Evolutionary conservation across 2,113 vertebrate genomes (phyloP), one percentile per base, ranked within the genome.

Genomic region (Hydrochoerus hydrochaeris): DNA sequence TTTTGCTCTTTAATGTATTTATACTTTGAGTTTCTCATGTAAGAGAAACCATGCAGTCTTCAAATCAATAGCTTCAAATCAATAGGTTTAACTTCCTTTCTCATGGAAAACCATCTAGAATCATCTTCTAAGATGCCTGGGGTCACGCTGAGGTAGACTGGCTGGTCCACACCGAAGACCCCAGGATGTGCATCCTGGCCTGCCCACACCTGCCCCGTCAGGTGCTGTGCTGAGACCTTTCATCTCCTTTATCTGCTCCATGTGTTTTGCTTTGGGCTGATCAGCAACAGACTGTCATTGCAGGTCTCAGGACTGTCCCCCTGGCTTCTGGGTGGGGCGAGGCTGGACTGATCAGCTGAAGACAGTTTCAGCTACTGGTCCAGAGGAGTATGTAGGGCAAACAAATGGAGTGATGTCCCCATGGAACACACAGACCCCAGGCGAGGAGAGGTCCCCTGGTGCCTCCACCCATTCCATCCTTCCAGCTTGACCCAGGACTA

Each of bases 171-270:
- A 24, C 20, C 7, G 9, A 73, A 17, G 19, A 65, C 52, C 41
- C 32, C 22, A 28, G 17, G 22, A 77, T 75, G 0, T 35, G 22
- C 0, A 0, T 17, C 16, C 46, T 35, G 3, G 4, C 32, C 6
- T 11, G 1, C 0, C 7, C 12, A 32, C 1, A 28, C 16, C 2
- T 1, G 13, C 38, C 6, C 7, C 41, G 7, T 7, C 26, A 22
- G 32, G 22, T 3, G 58, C 4, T 57, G 7, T 0, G 4, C 12
- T 16, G 60, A 32, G 35, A 19, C 7, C 81, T 62, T 28, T 0
- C 8, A 5, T 16, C 10, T 0, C 58, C 24, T 4, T 5, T 4
- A 16, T 2, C 11, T 17, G 35, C 13, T 60, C 26, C 12, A 17
- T 1, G 3, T 46, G 19, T 58, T 60, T 54, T 41, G 20, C 16